Evolutionary conservation across 2,888 invertebrate species (phyloP), one percentile per base, ranked within the genome.

Genomic region (Parnassius mnemosyne): DNA sequence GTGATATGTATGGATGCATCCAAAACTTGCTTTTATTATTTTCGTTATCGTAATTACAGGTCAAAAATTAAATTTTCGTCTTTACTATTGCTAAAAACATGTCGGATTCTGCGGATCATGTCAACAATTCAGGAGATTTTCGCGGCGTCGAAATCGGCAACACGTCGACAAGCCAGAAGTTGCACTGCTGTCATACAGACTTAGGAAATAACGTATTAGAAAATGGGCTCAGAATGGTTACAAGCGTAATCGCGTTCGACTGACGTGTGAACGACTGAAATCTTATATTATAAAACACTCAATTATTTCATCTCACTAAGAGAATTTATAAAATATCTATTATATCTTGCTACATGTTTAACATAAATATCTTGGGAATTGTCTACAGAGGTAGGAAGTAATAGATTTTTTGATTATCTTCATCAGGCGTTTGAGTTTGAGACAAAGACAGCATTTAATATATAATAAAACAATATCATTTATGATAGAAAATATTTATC

Each of bases 271-370:
- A n/a, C 46, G 46, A n/a, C 41, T 16, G 16, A 13, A 44, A 51
- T 55, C 55, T 25, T 43, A 57, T 42, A n/a, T 11, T 57, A 53
- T 51, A 34, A 16, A 53, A 59, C 34, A 53, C 5, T 51, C 51
- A 50, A 50, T 50, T 57, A 49, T 57, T 34, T 52, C 20, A 43
- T 20, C 16, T 34, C 43, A 43, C 10, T 46, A 44, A 46, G 12
- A 59, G 44, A n/a, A 34, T 46, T 51, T 34, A 46, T 53, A 52
- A 46, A 59, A 46, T 52, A 13, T 59, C 51, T 46, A 34, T 52
- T 53, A 53, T 34, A 46, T 53, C 44, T 25, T n/a, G 44, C 52
- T 44, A 12, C 46, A 44, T n/a, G 52, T 43, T 53, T 34, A 16
- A 50, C 42, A 57, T 42, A 41, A 11, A 58, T 57, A 50, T 13